These are phyloP conservation scores for Trematomus loennbergii DNA, from an alignment of 2,113 vertebrate species.

Conservation along the genomic window DNA sequence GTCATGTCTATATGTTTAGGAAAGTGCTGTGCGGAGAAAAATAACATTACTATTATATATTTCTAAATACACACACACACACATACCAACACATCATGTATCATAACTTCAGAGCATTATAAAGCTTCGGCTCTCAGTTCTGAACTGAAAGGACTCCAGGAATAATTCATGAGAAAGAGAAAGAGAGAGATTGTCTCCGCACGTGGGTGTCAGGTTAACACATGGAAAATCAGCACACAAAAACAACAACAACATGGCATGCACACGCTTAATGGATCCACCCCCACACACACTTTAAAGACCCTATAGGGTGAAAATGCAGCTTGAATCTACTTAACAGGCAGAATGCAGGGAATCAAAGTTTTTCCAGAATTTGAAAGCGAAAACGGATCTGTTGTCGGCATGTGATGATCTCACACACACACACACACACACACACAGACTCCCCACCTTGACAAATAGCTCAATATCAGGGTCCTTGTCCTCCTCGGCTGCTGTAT, in stretches of 20 bases:
- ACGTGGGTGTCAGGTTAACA: conserved; percentile 78
- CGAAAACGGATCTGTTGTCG: conserved; percentile 3
- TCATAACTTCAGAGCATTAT: conserved; percentile 27
- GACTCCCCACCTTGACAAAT: conserved; percentile 78
- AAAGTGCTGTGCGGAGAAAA: no score
- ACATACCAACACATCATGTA: neutral
- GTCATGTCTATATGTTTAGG: no score
- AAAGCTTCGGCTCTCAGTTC: conserved; percentile 31
- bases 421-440: neutral
- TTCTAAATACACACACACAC: neutral
- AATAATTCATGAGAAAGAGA: conserved; percentile 74
- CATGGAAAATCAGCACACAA: conserved; percentile 74
- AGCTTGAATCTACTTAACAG: neutral
- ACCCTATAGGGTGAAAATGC: neutral
- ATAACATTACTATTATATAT: no score
- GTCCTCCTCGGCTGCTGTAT: conserved; percentile 67
- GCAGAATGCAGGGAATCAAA: neutral
- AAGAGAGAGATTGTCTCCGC: conserved; percentile 69
- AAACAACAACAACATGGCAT: conserved; percentile 70
- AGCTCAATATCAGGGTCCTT: conserved; percentile 82
- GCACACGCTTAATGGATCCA: conserved; percentile 53
- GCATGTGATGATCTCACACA: neutral
- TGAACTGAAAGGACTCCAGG: conserved; percentile 65
- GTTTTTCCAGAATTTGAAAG: neutral
- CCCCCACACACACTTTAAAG: neutral